Evolutionary conservation across 1,140 invertebrate genomes (phyloP), one percentile per base, ranked within the genome.

Genomic region (Diachasmimorpha longicaudata): DNA sequence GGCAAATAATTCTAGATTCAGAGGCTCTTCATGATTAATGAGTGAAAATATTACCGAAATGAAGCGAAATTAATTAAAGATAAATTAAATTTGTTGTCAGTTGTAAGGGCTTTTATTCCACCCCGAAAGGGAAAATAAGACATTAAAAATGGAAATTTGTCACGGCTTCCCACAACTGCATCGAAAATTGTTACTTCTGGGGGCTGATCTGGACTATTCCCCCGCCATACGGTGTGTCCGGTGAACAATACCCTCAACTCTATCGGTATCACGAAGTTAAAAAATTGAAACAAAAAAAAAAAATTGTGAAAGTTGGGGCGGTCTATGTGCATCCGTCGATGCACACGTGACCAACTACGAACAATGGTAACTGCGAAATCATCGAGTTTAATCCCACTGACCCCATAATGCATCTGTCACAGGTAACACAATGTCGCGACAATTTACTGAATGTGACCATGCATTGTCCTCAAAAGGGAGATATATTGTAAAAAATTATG

Each of bases 341-440:
- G 68, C 78, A 76, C 72, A 79, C 79, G 78, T 72, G 79, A 77
- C 9, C 21, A 10, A 4, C 21, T 25, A 66, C 58, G 58, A 23
- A 66, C 58, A 66, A 66, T 66, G 23, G 58, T 66, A 23, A 25
- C 79, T 81, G 80, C 80, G 44, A 79, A 81, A 81, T 85, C 83
- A 84, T 84, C 77, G 78, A 71, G 72, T 74, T 80, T 83, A 80
- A 84, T 84, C 79, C 74, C 9, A 31, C 58, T 66, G 58, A 66
- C 58, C 58, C 25, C 25, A 66, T 66, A 25, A 72, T 52, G 37
- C 48, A 72, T 55, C 70, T 72, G 44, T 72, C 44, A 52, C 21
- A 46, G 19, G 58, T 66, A 31, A 25, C 14, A 66, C 21, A 25
- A 66, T 66, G 25, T 25, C 25, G 23, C 14, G 55, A 19, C 55